Base-by-base conservation (phyloP, 2,113 vertebrate species). In the Bos javanicus region DNA sequence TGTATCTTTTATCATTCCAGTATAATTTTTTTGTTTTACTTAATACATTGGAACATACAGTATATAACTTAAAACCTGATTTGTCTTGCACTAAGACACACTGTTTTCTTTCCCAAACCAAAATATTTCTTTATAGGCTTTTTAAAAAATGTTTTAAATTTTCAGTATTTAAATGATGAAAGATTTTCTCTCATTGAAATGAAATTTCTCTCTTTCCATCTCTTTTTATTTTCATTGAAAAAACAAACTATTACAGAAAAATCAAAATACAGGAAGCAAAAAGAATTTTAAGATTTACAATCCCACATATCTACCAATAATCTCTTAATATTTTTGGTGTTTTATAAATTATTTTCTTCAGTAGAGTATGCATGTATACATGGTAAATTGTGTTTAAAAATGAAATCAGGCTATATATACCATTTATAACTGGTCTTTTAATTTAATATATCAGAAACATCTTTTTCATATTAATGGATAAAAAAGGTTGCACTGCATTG, bases 311-410 rank as follows among this genome's bases (percentile, higher is more conserved):
- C 52, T 96, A 64, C 59, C 92, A 56, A 25, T 57, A 92, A 39
- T 87, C n/a, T 74, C 26, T 94, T 76, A 60, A 30, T 92, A 81
- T 76, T 91, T 97, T 60, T 89, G 59, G 25, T 74, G 36, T 80
- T 96, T 78, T 76, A n/a, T 59, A 60, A 30, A 39, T 67, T 54
- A 28, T 67, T 91, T 82, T 95, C 60, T 96, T 39, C 16, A 54
- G 2, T 57, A 33, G 43, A 33, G 5, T n/a, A n/a, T 30, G 2
- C 50, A 4, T 67, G 28, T 26, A 17, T 25, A 6, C 8, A 0
- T 36, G 28, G 13, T 78, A 81, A n/a, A 59, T 94, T 48, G 25
- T 88, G 11, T 89, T 94, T 74, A 23, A 43, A 97, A 93, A 33
- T 74, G 26, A 80, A 91, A 76, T 62, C 39, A 48, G 13, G 9